Evolutionary conservation across 2,113 vertebrate genomes (phyloP).

Genomic region (Puntigrus tetrazona): DNA sequence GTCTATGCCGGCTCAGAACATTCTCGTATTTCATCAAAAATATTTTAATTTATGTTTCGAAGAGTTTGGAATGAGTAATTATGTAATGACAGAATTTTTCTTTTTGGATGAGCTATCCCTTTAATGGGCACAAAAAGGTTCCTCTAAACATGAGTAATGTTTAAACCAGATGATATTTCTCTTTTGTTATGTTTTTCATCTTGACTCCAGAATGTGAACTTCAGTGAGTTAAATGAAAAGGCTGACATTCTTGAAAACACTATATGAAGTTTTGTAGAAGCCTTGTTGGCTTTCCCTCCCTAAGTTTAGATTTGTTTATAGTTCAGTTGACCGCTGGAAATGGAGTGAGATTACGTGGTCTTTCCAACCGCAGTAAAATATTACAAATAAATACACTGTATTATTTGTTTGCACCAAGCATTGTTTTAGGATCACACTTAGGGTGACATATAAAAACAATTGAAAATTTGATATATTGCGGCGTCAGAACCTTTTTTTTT

Average conservation of each 20-base stretch:
- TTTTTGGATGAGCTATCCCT: too few species aligned
- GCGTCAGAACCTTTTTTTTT: not conserved
- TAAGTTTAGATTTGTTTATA: constrained; percentile 9
- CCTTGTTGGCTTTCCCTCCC: not conserved
- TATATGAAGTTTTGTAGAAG: not conserved
- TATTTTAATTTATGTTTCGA: too few species aligned
- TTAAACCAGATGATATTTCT: constrained; percentile 1
- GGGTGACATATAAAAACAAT: constrained; percentile 18
- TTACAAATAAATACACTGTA: not conserved
- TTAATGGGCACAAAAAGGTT: not conserved
- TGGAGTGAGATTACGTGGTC: not conserved
- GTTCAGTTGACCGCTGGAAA: constrained; percentile 2
- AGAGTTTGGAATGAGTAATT: too few species aligned
- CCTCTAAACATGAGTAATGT: not conserved
- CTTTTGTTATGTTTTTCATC: not conserved
- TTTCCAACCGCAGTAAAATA: constrained; percentile 3
- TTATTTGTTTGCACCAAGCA: constrained; percentile 24
- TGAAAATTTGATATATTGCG: not conserved
- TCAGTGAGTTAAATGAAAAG: not conserved
- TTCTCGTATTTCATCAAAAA: too few species aligned
- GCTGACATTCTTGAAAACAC: not conserved
- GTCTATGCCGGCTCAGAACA: too few species aligned
- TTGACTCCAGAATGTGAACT: not conserved
- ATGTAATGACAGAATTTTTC: too few species aligned
- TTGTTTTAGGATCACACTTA: constrained; percentile 33